Conservation (phyloP, 2,797 vertebrate species). For the Microctenopoma steveboyesi region DNA sequence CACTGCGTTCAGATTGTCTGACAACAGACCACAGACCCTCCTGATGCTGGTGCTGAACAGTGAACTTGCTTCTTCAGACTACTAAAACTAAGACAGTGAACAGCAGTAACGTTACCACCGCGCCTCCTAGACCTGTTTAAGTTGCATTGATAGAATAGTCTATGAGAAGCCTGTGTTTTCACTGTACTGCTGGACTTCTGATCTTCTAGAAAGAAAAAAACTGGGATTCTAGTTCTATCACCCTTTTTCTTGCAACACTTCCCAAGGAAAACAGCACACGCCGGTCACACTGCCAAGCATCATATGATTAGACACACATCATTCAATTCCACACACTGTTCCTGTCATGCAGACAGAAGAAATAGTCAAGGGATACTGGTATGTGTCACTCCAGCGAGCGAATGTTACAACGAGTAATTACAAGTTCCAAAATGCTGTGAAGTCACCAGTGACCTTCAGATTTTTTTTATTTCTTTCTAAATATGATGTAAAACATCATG, state of each 20-base stretch:
- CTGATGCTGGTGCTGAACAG: no score
- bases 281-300: not conserved
- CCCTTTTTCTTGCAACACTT: not conserved
- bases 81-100: no score
- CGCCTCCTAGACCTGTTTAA: not conserved
- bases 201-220: no score
- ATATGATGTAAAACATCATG: no score
- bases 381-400: not conserved
- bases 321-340: not conserved
- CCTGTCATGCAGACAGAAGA: not conserved
- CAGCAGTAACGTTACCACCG: no score
- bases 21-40: no score
- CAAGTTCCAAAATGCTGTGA: not conserved
- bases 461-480: no score
- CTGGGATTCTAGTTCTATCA: not conserved
- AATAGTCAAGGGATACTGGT: not conserved
- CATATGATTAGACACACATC: not conserved
- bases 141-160: not conserved
- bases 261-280: not conserved
- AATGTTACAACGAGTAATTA: not conserved
- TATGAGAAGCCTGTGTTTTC: no score
- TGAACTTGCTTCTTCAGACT: no score
- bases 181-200: not conserved
- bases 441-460: not conserved
- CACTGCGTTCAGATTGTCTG: no score